Conservation (phyloP, 2,797 vertebrate genomes). For the Tenualosa thibaudeaui region DNA sequence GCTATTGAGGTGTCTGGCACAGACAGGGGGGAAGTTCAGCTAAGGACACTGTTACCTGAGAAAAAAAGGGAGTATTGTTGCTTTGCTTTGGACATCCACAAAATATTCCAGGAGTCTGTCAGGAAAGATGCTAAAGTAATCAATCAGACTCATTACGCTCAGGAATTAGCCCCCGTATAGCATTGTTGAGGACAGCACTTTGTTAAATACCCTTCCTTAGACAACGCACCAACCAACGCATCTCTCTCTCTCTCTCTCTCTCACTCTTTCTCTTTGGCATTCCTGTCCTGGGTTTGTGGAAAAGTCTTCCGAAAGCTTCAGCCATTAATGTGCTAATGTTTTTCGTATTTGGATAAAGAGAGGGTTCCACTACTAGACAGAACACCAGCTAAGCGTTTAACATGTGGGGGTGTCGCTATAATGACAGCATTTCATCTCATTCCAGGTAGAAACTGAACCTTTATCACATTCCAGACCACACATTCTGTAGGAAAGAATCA, state of each 20-base stretch:
- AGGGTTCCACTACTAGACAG: conserved; percentile 49
- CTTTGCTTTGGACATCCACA: conserved; percentile 53
- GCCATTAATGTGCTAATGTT: conserved; percentile 69
- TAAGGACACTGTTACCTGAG: conserved; percentile 63
- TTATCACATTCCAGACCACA: background rate
- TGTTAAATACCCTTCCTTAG: conserved; percentile 56
- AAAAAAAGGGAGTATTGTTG: conserved; percentile 61
- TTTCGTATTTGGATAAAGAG: conserved; percentile 64
- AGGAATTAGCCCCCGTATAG: conserved; percentile 36
- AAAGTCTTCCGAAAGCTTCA: conserved; percentile 54
- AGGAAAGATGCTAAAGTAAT: conserved; percentile 66
- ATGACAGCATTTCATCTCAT: background rate
- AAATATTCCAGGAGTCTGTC: conserved; percentile 47
- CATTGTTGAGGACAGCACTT: conserved; percentile 52
- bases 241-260: background rate
- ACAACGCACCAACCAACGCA: conserved; percentile 36
- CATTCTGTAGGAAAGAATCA: background rate
- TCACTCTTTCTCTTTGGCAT: background rate
- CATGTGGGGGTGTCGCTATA: background rate
- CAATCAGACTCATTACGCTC: conserved; percentile 57
- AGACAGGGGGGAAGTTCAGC: conserved; percentile 57
- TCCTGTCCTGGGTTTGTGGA: conserved; percentile 62
- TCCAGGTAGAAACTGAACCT: background rate
- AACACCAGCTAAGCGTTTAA: conserved; percentile 11
- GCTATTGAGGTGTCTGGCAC: conserved; percentile 51